These are phyloP conservation scores for Anisognathus igniventris DNA, from an alignment of 2,797 vertebrate genomes.

Conservation along the genomic window DNA sequence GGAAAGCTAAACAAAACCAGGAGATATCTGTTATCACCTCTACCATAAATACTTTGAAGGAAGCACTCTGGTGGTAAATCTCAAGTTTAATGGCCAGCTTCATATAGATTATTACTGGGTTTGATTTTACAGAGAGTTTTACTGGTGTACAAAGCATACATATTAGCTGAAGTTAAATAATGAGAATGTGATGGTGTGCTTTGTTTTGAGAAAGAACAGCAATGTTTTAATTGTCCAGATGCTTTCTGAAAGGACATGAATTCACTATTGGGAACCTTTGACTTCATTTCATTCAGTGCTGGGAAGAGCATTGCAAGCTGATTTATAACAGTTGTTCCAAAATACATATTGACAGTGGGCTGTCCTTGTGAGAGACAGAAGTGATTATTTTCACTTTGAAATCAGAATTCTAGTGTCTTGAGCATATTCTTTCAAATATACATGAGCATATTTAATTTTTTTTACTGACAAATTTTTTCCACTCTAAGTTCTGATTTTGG, in stretches of 20 bases:
- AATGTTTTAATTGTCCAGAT: neutral
- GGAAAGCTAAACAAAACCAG: neutral
- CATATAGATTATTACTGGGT: neutral
- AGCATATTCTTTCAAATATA: neutral
- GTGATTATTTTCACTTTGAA: neutral
- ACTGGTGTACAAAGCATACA: neutral
- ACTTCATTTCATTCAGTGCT: neutral
- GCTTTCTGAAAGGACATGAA: neutral
- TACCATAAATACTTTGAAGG: neutral
- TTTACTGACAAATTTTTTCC: neutral
- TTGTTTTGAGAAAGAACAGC: neutral
- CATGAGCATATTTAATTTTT: neutral
- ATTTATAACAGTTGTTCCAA: neutral
- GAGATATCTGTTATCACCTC: neutral
- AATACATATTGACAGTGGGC: neutral
- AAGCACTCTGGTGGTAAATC: neutral
- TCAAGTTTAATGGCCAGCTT: neutral
- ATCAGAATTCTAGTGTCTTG: neutral
- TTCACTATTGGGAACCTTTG: neutral
- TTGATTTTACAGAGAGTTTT: neutral
- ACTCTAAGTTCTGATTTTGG: neutral
- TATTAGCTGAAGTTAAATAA: neutral
- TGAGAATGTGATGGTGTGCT: neutral
- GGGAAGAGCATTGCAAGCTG: neutral
- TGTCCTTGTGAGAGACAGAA: neutral